Conservation (phyloP, 2,888 invertebrate species). For the Melikaiella ostensackeni region DNA sequence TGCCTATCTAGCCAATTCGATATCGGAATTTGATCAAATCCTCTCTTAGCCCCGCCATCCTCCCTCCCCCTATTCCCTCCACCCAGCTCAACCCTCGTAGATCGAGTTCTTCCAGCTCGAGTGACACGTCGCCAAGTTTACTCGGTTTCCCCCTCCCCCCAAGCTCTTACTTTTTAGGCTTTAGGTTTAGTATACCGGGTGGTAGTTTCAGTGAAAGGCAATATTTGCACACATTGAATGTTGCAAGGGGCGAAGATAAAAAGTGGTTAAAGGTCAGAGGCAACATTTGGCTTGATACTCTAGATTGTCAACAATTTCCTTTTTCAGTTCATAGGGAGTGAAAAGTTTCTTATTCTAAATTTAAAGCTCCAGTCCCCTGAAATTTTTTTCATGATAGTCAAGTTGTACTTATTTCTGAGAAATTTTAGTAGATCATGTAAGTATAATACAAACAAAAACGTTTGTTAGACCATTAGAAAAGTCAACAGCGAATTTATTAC, state of each 20-base stretch:
- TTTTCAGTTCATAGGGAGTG: background rate
- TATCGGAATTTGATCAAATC: conserved; percentile 73
- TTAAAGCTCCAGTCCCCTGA: background rate
- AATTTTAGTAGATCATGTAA: no score
- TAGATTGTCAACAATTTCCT: background rate
- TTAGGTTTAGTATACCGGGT: conserved; percentile 13
- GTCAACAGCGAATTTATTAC: no score
- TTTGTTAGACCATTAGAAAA: no score
- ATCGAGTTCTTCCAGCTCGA: conserved; percentile 76
- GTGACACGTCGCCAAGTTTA: conserved; percentile 75
- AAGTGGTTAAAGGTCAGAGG: conserved; percentile 14
- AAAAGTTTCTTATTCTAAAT: background rate
- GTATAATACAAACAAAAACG: no score
- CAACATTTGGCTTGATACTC: background rate
- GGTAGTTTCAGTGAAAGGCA: background rate
- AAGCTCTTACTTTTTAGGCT: conserved; percentile 13
- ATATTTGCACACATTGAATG: conserved; percentile 24
- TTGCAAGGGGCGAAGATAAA: conserved; percentile 4
- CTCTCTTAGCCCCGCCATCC: conserved; percentile 57
- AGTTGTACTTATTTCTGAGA: no score
- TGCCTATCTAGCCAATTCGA: conserved; percentile 55
- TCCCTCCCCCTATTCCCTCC: conserved; percentile 9
- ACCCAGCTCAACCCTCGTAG: conserved; percentile 55
- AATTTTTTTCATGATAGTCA: no score
- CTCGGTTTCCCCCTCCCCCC: conserved; percentile 55